phyloP scores from a whole-genome alignment of 2,113 vertebrate genomes.

The Galeopterus variegatus region DNA sequence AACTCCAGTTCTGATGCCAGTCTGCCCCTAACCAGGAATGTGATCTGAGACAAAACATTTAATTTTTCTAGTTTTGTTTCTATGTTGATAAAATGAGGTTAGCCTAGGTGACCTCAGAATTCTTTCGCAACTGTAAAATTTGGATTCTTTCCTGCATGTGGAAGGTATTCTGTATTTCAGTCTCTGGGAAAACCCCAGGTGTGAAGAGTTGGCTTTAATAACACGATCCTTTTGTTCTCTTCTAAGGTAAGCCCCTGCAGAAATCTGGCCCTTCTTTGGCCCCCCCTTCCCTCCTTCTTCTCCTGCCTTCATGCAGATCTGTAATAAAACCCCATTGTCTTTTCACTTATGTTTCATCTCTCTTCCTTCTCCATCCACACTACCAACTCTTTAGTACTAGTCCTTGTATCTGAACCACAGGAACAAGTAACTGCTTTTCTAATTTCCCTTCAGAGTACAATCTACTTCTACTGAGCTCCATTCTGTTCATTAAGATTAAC shows the following conservation, averaged over 20 bases:
- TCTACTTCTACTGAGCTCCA: not conserved
- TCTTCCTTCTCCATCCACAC: not conserved
- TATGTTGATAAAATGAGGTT: constrained; percentile 36
- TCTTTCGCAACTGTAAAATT: constrained; percentile 33
- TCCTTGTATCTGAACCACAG: not conserved
- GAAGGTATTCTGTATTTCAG: constrained; percentile 4
- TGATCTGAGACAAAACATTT: constrained; percentile 42
- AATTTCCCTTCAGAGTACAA: not conserved
- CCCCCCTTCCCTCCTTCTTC: not conserved
- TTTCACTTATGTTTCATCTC: not conserved
- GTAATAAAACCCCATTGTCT: not conserved
- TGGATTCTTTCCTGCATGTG: not conserved
- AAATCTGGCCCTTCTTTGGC: not conserved
- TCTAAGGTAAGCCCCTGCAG: not conserved
- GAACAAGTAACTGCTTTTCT: not conserved
- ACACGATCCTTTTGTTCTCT: constrained; percentile 41
- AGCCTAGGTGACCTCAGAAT: constrained; percentile 2
- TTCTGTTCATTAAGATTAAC: constrained; percentile 16
- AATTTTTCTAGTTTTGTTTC: constrained; percentile 45
- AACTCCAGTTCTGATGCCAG: not conserved
- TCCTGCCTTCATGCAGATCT: not conserved
- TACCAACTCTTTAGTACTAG: not conserved
- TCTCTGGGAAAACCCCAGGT: constrained; percentile 30
- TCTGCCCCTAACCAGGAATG: constrained; percentile 5
- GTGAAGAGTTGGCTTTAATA: constrained; percentile 43